A percentile compares a stretch with the other conserved stretches of the same genome.
Evolutionary conservation across 2,888 invertebrate species (phyloP).

Genomic region (Troides aeacus): DNA sequence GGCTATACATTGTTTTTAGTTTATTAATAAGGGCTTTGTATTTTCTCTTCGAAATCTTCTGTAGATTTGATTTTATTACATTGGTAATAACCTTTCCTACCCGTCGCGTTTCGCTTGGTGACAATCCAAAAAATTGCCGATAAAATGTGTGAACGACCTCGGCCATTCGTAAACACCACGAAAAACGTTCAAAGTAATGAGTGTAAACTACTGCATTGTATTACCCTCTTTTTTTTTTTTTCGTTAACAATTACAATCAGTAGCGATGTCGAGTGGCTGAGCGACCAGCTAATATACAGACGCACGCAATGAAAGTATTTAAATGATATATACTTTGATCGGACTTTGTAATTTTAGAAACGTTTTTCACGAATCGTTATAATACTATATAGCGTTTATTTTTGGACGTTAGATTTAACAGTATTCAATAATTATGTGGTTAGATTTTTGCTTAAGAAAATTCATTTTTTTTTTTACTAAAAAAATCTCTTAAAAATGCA

Average conservation of each 20-base stretch:
- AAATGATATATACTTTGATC: conserved; percentile 3
- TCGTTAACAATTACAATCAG: conserved; percentile 19
- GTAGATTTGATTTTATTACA: not conserved
- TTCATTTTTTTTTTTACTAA: too few species aligned
- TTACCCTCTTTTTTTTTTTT: conserved; percentile 12
- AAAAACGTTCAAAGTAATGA: conserved; percentile 47
- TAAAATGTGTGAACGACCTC: conserved; percentile 67
- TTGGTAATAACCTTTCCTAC: conserved; percentile 33
- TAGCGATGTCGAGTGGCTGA: conserved; percentile 14
- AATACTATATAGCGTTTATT: too few species aligned
- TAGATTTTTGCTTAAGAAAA: too few species aligned
- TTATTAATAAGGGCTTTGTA: too few species aligned
- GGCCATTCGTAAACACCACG: conserved; percentile 46
- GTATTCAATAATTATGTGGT: too few species aligned
- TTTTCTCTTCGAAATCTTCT: too few species aligned
- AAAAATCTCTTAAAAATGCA: too few species aligned
- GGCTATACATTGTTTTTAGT: too few species aligned
- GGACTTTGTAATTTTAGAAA: too few species aligned
- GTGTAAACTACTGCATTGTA: conserved; percentile 34
- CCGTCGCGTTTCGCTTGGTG: conserved; percentile 35
- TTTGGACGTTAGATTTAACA: too few species aligned
- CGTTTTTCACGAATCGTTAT: too few species aligned
- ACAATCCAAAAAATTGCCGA: conserved; percentile 51
- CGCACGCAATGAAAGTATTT: conserved; percentile 25
- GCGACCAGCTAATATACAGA: conserved; percentile 11